phyloP scores from a whole-genome alignment of 2,113 vertebrate genomes.

The Tautogolabrus adspersus region DNA sequence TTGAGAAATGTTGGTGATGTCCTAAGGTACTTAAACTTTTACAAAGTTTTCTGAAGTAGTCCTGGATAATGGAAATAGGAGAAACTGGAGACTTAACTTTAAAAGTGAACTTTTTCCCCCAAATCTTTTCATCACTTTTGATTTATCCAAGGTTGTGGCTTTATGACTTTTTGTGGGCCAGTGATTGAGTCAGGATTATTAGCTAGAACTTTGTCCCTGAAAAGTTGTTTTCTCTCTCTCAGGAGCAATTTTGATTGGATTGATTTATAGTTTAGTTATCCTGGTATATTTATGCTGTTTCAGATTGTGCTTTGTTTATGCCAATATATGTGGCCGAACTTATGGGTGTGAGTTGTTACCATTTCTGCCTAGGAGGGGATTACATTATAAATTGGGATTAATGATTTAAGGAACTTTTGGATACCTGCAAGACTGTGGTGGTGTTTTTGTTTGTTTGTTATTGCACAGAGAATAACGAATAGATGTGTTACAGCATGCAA shows the following conservation, averaged over 20 bases:
- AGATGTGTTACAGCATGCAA: background rate
- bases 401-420: background rate
- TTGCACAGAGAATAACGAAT: background rate
- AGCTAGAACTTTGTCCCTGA: background rate
- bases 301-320: too few relatives aligned
- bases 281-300: too few relatives aligned
- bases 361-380: background rate
- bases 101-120: background rate
- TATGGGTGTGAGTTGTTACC: background rate
- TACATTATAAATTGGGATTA: background rate
- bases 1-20: background rate
- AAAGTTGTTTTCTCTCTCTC: background rate
- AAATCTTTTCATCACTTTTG: background rate
- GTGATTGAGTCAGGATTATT: background rate
- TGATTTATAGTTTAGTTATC: too few relatives aligned
- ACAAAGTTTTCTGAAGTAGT: background rate
- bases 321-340: background rate
- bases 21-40: background rate
- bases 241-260: too few relatives aligned
- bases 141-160: background rate
- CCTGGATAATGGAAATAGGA: background rate
- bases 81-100: background rate
- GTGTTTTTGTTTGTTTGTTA: background rate
- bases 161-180: constrained; percentile 5
- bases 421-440: background rate